Base-by-base conservation (phyloP, 2,113 vertebrate genomes). In the Coptodon bakossiorum region DNA sequence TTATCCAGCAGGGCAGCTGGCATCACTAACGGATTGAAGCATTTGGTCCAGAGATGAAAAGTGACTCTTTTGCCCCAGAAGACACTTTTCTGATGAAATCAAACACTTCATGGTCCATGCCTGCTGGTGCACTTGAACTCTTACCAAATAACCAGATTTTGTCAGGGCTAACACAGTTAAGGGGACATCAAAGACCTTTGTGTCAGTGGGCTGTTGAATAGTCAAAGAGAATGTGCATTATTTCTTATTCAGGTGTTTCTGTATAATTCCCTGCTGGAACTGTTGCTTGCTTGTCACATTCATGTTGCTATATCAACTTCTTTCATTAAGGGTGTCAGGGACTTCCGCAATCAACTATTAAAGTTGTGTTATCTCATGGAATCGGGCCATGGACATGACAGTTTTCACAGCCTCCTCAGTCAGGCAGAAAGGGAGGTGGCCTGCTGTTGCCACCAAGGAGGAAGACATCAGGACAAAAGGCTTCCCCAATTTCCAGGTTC, bases 11-110 rank as follows among this genome's bases (percentile, higher is more conserved):
- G 84, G 80, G 86, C 59, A 48, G 38, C 86, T 90, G 90, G 88
- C 92, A 86, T 84, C 83, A 59, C 19, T 8, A 27, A 52, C 80
- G 91, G 91, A 94, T 93, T 93, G 91, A 95, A 94, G 91, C 24
- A 61, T 54, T 81, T 82, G 66, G 79, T 84, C 34, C 61, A 40
- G 68, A 83, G 80, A 93, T 91, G 53, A 90, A 84, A 86, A 76
- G 83, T 59, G 89, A 91, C 38, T 68, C 19, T 84, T 59, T 86
- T 88, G 52, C 83, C 84, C 80, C 85, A 71, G 36, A 92, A 88
- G 52, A 92, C 45, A 54, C 86, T 92, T 91, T 93, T 90, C 68
- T 89, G 91, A 90, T 86, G 71, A 86, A 86, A 91, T 92, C 81
- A 85, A 81, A 87, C 81, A 81, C 56, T 92, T 88, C 88, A 85